Conservation (phyloP, 2,113 vertebrate species). For the Xyrauchen texanus region DNA sequence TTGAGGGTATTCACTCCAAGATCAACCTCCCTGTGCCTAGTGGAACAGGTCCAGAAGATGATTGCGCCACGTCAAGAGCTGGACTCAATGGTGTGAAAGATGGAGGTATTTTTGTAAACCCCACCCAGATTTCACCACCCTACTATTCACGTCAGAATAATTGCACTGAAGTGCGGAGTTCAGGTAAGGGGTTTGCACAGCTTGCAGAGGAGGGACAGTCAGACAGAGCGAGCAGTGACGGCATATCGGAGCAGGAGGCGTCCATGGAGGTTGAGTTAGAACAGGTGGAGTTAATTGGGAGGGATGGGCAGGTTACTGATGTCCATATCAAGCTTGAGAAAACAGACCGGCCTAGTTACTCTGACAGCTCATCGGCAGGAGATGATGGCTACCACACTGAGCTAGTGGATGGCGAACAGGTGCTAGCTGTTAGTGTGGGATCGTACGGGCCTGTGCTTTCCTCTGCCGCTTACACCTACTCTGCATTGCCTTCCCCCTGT, state of each 20-base stretch:
- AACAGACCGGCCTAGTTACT: slow-evolving; percentile 88
- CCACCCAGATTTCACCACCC: slow-evolving; percentile 93
- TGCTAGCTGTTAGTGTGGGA: slow-evolving; percentile 91
- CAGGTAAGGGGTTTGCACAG: slow-evolving; percentile 72
- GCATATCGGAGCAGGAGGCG: slow-evolving; percentile 91
- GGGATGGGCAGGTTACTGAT: slow-evolving; percentile 89
- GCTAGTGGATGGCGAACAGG: slow-evolving; percentile 95
- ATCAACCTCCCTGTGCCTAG: slow-evolving; percentile 80
- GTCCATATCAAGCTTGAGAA: slow-evolving; percentile 96
- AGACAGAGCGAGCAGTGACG: slow-evolving; percentile 90
- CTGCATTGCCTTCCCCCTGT: slow-evolving; percentile 77
- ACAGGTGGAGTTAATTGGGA: slow-evolving; percentile 85
- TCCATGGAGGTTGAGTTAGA: slow-evolving; percentile 90
- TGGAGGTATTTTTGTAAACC: slow-evolving; percentile 88
- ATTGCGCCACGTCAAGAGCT: slow-evolving; percentile 63
- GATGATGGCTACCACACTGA: slow-evolving; percentile 97
- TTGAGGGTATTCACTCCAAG: slow-evolving; percentile 97
- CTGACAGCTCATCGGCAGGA: slow-evolving; percentile 92
- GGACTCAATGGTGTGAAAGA: slow-evolving; percentile 89
- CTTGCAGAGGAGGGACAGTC: slow-evolving; percentile 92
- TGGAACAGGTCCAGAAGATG: slow-evolving; percentile 29
- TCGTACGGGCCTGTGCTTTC: slow-evolving; percentile 90
- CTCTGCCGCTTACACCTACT: slow-evolving; percentile 84
- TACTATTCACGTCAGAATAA: slow-evolving; percentile 86
- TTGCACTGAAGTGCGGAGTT: slow-evolving; percentile 7